Evolutionary conservation across 1,140 invertebrate species (phyloP), one percentile per base, ranked within the genome.

Genomic region (Drosophila seguyi): DNA sequence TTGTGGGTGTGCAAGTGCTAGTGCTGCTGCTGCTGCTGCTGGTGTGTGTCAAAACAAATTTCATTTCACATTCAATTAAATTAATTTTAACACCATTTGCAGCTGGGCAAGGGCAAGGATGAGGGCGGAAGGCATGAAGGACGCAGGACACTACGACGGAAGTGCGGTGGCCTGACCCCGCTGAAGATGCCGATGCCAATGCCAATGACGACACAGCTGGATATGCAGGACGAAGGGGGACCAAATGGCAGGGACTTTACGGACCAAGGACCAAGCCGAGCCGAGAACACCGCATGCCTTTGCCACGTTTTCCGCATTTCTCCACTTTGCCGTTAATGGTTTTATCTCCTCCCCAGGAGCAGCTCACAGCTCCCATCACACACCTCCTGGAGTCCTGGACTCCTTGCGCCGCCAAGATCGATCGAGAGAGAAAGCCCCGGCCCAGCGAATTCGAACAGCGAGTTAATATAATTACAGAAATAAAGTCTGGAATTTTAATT

Each of bases 401-500:
- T 34, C 41, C 22, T 62, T n/a, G 7, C 11, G 18, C 38, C 48
- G 53, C 66, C 48, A 48, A 83, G 76, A 88, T 83, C 84, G 84
- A 87, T 87, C 84, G 84, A 80, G 72, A 61, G 68, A 39, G 42
- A 34, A 61, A 42, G 47, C 41, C 20, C 29, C 36, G 62, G 8
- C 55, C 68, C 53, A 68, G 58, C 81, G 67, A 78, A 84, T 87
- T 87, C 84, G 81, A 83, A 82, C 74, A 84, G 83, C 73, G 83
- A 91, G 80, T 91, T 91, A 91, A 91, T 91, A 88, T 91, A 91
- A 91, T 91, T 91, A 91, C 83, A 91, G 88, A 91, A 87, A 91
- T 91, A 91, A 91, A 91, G 83, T 90, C 87, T 91, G 87, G 87
- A 90, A 91, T 90, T 90, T 90, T 90, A 91, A 90, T 91, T 91